A percentile compares a stretch with the other conserved stretches of the same genome.
phyloP scores from a whole-genome alignment of 1,140 invertebrate genomes.

The Colletes latitarsis region DNA sequence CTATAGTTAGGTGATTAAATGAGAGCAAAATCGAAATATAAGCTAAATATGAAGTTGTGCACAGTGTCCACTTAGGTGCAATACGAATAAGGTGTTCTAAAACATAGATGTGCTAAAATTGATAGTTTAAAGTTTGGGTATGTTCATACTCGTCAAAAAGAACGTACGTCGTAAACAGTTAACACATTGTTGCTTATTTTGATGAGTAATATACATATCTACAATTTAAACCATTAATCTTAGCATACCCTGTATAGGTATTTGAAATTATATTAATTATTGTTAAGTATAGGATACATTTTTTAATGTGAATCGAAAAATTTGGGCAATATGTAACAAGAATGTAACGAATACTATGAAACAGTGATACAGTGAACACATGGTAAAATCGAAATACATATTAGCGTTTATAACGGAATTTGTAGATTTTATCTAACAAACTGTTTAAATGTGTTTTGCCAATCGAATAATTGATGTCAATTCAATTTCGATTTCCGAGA shows the following conservation, averaged over 20 bases:
- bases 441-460: background rate
- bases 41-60: background rate
- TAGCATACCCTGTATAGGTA: background rate
- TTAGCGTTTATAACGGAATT: background rate
- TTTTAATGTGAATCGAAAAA: background rate
- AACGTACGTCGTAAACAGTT: too few species aligned
- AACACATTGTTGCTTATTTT: too few species aligned
- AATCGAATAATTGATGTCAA: conserved; percentile 7
- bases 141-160: too few species aligned
- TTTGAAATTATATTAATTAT: background rate
- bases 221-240: too few species aligned
- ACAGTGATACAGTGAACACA: background rate
- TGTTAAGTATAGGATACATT: background rate
- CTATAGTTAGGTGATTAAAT: conserved; percentile 19
- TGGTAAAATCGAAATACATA: background rate
- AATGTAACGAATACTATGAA: background rate
- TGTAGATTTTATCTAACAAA: background rate
- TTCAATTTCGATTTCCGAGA: conserved; percentile 21
- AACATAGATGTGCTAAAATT: too few species aligned
- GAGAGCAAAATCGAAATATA: background rate
- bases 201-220: too few species aligned
- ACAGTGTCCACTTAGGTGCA: conserved; percentile 7
- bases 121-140: too few species aligned
- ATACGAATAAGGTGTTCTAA: conserved; percentile 3
- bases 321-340: background rate